phyloP scores from a whole-genome alignment of 2,797 vertebrate species.

The Diceros bicornis region DNA sequence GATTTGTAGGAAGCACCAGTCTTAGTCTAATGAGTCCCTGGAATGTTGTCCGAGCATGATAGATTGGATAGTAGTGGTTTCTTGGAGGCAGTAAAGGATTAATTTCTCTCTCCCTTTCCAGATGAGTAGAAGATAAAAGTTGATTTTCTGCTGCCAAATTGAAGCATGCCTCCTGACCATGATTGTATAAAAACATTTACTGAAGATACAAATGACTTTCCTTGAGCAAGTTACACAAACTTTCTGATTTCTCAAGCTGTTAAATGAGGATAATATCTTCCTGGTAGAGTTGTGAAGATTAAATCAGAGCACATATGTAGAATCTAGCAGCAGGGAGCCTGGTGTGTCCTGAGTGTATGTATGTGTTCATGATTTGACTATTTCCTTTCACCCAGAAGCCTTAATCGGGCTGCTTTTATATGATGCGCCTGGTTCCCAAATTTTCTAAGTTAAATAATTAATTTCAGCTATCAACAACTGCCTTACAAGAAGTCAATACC shows the following conservation, averaged over 20 bases:
- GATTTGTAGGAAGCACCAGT: not conserved
- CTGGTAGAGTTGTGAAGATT: not conserved
- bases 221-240: not conserved
- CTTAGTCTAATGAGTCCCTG: not conserved
- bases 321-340: not conserved
- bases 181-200: conserved; percentile 4
- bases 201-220: conserved; percentile 69
- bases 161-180: not conserved
- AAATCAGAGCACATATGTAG: not conserved
- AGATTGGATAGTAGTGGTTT: not conserved
- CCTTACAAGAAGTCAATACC: not conserved
- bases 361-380: not conserved
- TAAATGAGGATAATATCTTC: not conserved
- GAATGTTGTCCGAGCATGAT: not conserved
- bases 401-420: not conserved
- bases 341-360: not conserved
- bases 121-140: conserved; percentile 53
- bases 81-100: not conserved
- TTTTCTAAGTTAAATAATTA: conserved; percentile 46
- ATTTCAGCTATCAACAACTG: not conserved
- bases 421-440: not conserved
- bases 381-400: conserved; percentile 8
- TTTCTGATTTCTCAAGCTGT: conserved; percentile 43
- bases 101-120: not conserved
- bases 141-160: not conserved